phyloP scores from a whole-genome alignment of 2,888 invertebrate species.

The Liodrosophila aerea region DNA sequence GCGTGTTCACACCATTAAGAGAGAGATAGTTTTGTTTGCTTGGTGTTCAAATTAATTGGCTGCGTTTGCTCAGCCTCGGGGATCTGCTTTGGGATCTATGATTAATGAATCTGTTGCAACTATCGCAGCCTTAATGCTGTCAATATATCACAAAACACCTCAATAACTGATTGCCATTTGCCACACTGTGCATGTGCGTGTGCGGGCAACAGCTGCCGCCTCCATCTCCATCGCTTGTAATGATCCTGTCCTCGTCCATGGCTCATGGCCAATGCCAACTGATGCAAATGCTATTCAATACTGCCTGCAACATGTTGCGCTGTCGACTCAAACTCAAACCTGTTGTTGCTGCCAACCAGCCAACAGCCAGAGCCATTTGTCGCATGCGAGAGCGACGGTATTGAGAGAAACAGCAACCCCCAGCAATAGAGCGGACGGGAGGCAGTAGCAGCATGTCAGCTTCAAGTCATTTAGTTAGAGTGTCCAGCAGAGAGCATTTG shows the following conservation, averaged over 20 bases:
- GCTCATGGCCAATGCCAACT: constrained; percentile 43
- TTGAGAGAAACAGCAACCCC: constrained; percentile 39
- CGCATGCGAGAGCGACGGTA: constrained; percentile 58
- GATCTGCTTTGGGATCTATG: constrained; percentile 73
- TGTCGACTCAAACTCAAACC: constrained; percentile 60
- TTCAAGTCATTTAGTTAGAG: constrained; percentile 5
- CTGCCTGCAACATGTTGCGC: constrained; percentile 61
- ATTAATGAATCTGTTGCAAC: constrained; percentile 59
- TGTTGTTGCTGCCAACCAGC: constrained; percentile 61
- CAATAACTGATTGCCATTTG: constrained; percentile 49
- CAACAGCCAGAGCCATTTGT: constrained; percentile 25
- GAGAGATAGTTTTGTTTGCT: constrained; percentile 41
- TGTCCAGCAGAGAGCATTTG: constrained; percentile 36
- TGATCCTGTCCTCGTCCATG: constrained; percentile 33
- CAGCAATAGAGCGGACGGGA: background rate
- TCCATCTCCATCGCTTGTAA: constrained; percentile 9
- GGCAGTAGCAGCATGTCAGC: background rate
- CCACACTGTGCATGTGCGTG: constrained; percentile 42
- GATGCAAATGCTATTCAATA: constrained; percentile 24
- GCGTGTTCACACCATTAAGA: constrained; percentile 77
- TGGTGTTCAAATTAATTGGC: constrained; percentile 60
- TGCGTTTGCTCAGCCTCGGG: constrained; percentile 21
- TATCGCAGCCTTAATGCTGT: constrained; percentile 66
- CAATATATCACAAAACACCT: constrained; percentile 70
- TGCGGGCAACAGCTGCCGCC: constrained; percentile 44